Base-by-base conservation (phyloP, 2,888 invertebrate genomes). In the Eremobia ochroleuca region DNA sequence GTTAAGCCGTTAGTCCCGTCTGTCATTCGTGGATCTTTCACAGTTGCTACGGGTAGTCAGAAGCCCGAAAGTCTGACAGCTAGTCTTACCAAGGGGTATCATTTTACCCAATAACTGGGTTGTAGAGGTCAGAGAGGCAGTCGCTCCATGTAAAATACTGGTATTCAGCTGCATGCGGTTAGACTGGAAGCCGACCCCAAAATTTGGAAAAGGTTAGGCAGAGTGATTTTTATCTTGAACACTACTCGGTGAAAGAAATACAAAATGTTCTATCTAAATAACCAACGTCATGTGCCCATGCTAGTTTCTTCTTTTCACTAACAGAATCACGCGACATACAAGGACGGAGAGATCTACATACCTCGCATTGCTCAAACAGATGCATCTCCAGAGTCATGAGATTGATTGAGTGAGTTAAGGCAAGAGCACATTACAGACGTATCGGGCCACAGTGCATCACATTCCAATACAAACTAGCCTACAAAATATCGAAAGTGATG, bases 301-400 rank as follows among this genome's bases (percentile, higher is more conserved):
- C 15, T 18, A 25, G 25, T 15, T 40, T 25, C 15, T 25, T 31
- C 40, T 25, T 61, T 70, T 31, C 18, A n/a, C n/a, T 21, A 28
- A 37, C 31, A 31, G 13, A 25, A 8, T 11, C 13, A 34, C 25
- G 1, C 13, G 0, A n/a, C 66, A 18, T 13, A 52, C 4, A 55
- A 58, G 21, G 13, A n/a, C 4, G 11, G 15, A 55, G 15, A 31
- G 21, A 40, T 34, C 6, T 64, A 80, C 67, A 40, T 69, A 98
- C 98, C 97, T 98, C 98, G 82, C 98, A 97, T 89, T 98, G 98
- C 88, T 98, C 98, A 90, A 97, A 98, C 18, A 98, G 92, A 80
- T 97, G 97, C 90, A 98, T 95, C 92, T 98, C 98, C 68, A 97
- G 95, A 34, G 96, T 96, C 98, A 98, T 98, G 11, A 98, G 93